Base-by-base conservation (phyloP, 2,113 vertebrate species). In the Connochaetes taurinus region DNA sequence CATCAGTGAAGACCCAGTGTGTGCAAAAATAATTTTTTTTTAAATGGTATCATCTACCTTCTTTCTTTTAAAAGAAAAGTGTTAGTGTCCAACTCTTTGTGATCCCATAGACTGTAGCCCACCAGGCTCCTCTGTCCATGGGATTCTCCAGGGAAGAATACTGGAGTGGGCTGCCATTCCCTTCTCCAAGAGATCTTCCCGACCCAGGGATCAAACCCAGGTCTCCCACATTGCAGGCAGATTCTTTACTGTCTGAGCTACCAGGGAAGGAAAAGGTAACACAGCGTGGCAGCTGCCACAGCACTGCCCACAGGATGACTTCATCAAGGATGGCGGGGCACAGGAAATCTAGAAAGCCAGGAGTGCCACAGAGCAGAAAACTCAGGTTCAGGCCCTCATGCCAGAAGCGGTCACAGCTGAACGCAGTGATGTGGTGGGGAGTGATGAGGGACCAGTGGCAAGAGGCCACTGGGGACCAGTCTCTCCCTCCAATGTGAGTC, bases 211-310 rank as follows among this genome's bases (percentile, higher is more conserved):
- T 71, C n/a, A 71, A 71, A 71, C n/a, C n/a, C 67, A 71, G n/a
- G n/a, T 40, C 19, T 36, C n/a, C 67, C 0, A 0, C 19, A 71
- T 23, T 12, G n/a, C 67, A 71, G n/a, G n/a, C 0, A 0, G n/a
- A 23, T 40, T 71, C 67, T 71, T 40, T 71, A 40, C 67, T 71
- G 67, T 71, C n/a, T 71, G 67, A 71, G n/a, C n/a, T n/a, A 12
- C 67, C 19, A 71, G 52, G 55, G 71, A 31, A 40, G 27, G 76
- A n/a, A 80, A 95, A 57, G 5, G 50, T 2, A 91, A 82, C 55
- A 52, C 19, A 11, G 33, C 5, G 25, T n/a, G 47, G 58, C 62
- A 53, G 67, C 53, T 21, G 31, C 50, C 33, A 10, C n/a, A n/a
- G 17, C 16, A 3, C 4, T 33, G 13, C 58, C 60, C 58, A 36